These are phyloP conservation scores for Apis dorsata DNA, from an alignment of 1,140 invertebrate genomes.

Conservation along the genomic window DNA sequence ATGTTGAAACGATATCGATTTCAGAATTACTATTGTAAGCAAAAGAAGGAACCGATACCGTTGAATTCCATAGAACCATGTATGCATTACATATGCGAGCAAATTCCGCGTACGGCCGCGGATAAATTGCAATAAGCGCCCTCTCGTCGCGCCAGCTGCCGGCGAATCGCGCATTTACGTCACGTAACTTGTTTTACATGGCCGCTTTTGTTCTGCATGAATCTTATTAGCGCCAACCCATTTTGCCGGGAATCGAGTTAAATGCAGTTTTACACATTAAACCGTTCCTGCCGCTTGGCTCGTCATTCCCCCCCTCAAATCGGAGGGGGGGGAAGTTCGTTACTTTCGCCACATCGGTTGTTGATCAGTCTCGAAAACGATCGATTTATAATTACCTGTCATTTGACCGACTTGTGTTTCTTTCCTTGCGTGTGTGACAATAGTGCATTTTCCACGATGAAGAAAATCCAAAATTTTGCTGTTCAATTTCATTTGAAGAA, in stretches of 20 bases:
- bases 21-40: conserved; percentile 37
- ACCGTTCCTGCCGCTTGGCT: conserved; percentile 51
- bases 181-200: conserved; percentile 75
- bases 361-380: conserved; percentile 5
- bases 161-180: conserved; percentile 71
- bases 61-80: conserved; percentile 54
- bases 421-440: no score
- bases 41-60: conserved; percentile 54
- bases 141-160: conserved; percentile 47
- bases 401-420: neutral
- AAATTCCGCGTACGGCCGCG: conserved; percentile 46
- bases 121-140: conserved; percentile 61
- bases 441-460: no score
- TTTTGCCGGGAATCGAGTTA: conserved; percentile 72
- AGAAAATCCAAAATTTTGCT: no score
- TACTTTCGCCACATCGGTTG: neutral
- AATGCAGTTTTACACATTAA: conserved; percentile 69
- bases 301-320: neutral
- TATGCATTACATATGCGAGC: conserved; percentile 57
- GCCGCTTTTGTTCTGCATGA: conserved; percentile 72
- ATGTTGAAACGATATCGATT: neutral
- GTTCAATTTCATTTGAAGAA: no score
- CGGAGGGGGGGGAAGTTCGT: neutral
- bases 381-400: conserved; percentile 28
- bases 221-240: conserved; percentile 73